Evolutionary conservation across 2,888 invertebrate species (phyloP), one percentile per base, ranked within the genome.

Genomic region (Aethes cnicana): DNA sequence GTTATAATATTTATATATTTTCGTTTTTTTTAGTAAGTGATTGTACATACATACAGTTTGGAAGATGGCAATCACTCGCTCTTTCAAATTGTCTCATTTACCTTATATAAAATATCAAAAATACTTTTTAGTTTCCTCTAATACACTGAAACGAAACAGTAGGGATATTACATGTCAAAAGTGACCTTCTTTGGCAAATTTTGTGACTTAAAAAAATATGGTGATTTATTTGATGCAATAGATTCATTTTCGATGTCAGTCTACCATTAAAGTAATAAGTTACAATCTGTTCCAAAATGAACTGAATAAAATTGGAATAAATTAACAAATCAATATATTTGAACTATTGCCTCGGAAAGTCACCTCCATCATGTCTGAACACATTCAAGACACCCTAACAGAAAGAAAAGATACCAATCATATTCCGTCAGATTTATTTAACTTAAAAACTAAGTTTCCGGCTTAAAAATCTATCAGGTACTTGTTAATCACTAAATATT

Each of bases 311-410:
- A n/a, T n/a, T n/a, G n/a, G n/a, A n/a, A n/a, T 11, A 47, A 33
- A 21, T 39, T 44, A 12, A 46, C 47, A 28, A 3, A 36, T 23
- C 9, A 26, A 2, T 26, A 11, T 11, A 8, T 33, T 17, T 9
- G 6, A 8, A 43, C 21, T 16, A 54, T 56, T 56, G 73, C 77
- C 64, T 65, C 58, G 74, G 73, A 88, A 87, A 77, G 59, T 86
- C 84, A 57, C 84, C 88, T 88, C 88, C 87, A 74, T 68, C 68
- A 86, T 79, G 88, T 84, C 79, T 87, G 79, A 89, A 89, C 88
- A 87, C 89, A 83, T 2, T 4, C 18, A 43, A 49, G 64, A 74
- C 69, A 73, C 83, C 88, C 86, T 86, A 84, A 26, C 79, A 71
- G 81, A 84, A 86, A 84, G 79, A 83, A 85, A 86, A 84, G 72